Evolutionary conservation across 2,888 invertebrate genomes (phyloP), one percentile per base, ranked within the genome.

Genomic region (Thumatha senex): DNA sequence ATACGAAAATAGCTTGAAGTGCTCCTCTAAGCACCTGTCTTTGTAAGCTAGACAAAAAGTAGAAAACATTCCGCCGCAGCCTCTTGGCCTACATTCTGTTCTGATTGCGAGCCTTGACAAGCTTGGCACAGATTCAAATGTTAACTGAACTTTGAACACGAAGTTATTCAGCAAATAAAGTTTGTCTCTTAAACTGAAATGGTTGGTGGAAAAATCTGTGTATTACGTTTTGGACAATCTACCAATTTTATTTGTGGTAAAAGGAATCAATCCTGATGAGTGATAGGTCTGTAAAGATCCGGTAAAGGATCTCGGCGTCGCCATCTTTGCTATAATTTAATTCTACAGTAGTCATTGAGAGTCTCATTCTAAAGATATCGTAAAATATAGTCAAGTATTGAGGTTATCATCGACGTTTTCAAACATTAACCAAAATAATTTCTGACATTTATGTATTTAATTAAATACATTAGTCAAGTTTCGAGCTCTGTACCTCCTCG

Each of bases 41-140:
- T 72, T 70, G 67, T 73, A 46, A 35, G 40, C 30, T 48, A 56
- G 47, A 63, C 65, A 69, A 67, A 65, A 53, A 51, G 65, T 62
- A 64, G 60, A 72, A 73, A 74, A 70, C 70, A 58, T 56, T 54
- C 69, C 67, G 61, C 82, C 78, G 89, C 89, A 88, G 84, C 82
- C 89, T 84, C 89, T 89, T 88, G 89, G 77, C 89, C 89, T 78
- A 89, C 75, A 84, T 88, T 72, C 77, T 74, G 67, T 70, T 82
- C 74, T 84, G 87, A 87, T 84, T 86, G 85, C 78, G 76, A 66
- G 73, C 70, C 77, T 80, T 88, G 87, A 86, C 89, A 67, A 72
- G 70, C 76, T 80, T 89, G 89, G 89, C 89, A 77, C 64, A 46
- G 63, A 67, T 79, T 88, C 88, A 88, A 85, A 79, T 76, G 58